phyloP scores from a whole-genome alignment of 2,797 vertebrate species.

The Poecile montanus region DNA sequence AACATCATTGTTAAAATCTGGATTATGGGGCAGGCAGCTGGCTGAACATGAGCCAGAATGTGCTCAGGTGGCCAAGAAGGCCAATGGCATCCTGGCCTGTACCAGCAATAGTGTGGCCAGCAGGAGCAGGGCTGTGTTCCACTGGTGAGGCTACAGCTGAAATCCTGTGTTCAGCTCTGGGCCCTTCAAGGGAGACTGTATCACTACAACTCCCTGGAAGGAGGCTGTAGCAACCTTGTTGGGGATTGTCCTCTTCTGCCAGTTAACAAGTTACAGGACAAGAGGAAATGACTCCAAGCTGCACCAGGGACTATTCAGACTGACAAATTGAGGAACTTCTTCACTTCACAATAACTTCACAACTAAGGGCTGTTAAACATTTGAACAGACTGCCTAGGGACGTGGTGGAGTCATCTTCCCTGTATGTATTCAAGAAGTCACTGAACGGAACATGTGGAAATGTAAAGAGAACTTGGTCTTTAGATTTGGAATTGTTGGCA shows the following conservation, averaged over 20 bases:
- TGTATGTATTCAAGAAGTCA: not conserved
- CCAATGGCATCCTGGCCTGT: not conserved
- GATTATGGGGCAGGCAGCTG: not conserved
- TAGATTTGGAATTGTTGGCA: not conserved
- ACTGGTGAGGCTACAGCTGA: not conserved
- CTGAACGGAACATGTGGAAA: not conserved
- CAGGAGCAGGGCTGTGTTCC: fast-evolving
- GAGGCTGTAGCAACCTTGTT: not conserved
- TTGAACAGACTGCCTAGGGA: not conserved
- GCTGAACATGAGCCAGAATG: not conserved
- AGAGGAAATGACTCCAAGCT: not conserved
- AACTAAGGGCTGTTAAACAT: not conserved
- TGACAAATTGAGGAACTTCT: not conserved
- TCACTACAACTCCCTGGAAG: not conserved
- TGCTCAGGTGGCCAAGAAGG: not conserved
- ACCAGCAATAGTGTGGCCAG: not conserved
- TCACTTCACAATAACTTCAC: not conserved
- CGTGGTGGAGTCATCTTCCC: fast-evolving
- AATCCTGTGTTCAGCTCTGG: not conserved
- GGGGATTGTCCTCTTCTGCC: not conserved
- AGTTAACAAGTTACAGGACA: not conserved
- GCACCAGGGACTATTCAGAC: not conserved
- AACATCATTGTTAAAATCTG: not conserved
- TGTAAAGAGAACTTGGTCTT: not conserved
- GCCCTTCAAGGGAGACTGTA: fast-evolving